A percentile compares a stretch with the other conserved stretches of the same genome.
These are phyloP conservation scores for Lordiphosa clarofinis DNA, from an alignment of 1,140 invertebrate genomes.

Conservation along the genomic window DNA sequence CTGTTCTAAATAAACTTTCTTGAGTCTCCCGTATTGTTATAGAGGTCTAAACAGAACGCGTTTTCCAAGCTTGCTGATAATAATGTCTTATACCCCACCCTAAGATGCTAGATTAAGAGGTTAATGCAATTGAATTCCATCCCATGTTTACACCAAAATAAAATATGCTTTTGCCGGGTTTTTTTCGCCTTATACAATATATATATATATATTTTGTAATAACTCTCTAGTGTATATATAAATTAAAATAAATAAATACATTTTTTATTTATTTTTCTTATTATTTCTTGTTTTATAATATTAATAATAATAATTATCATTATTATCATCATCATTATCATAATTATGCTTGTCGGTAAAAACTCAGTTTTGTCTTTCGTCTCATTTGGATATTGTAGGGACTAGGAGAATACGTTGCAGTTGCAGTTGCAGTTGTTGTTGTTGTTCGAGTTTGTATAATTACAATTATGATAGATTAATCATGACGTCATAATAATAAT, in stretches of 20 bases:
- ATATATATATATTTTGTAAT: constrained; percentile 76
- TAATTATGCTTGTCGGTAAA: constrained; percentile 64
- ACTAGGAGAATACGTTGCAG: constrained; percentile 44
- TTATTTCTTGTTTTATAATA: constrained; percentile 22
- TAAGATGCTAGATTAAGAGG: too few relatives aligned
- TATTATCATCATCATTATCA: constrained; percentile 61
- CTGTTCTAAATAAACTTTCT: too few relatives aligned
- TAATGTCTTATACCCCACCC: too few relatives aligned
- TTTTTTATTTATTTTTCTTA: constrained; percentile 73
- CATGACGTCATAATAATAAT: constrained; percentile 68
- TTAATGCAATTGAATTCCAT: too few relatives aligned
- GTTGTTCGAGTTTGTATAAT: constrained; percentile 44
- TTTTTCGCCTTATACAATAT: constrained; percentile 70
- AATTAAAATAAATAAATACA: constrained; percentile 78
- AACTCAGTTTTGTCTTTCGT: constrained; percentile 61
- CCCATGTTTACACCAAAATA: not conserved
- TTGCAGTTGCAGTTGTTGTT: constrained; percentile 42
- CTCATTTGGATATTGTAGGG: constrained; percentile 40
- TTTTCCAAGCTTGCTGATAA: too few relatives aligned
- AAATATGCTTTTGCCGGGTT: constrained; percentile 9
- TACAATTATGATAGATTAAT: constrained; percentile 61
- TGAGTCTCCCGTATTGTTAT: too few relatives aligned
- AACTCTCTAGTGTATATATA: constrained; percentile 77
- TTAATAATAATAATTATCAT: constrained; percentile 37
- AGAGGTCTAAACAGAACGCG: too few relatives aligned